phyloP scores from a whole-genome alignment of 2,113 vertebrate species.

The Pterocles burchelli region DNA sequence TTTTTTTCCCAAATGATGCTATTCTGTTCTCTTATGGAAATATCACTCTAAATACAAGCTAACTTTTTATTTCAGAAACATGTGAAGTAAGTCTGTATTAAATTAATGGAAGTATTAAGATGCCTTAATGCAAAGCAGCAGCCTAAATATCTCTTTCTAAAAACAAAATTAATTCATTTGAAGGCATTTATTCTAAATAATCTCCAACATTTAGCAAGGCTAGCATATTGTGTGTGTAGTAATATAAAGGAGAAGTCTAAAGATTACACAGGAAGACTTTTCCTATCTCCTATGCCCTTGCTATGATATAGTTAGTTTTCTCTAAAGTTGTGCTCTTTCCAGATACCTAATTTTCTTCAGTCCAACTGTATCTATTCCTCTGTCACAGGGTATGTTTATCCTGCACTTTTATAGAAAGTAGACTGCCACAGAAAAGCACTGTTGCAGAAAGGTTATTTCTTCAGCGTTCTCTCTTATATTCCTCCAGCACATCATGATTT shows the following conservation, averaged over 20 bases:
- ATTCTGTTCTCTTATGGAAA: background rate
- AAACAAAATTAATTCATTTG: background rate
- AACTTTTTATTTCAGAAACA: background rate
- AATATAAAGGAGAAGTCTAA: background rate
- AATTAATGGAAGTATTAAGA: background rate
- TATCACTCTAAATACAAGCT: background rate
- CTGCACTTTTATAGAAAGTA: background rate
- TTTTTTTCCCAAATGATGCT: background rate
- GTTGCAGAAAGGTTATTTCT: constrained; percentile 1
- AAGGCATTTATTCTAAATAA: background rate
- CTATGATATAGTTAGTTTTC: background rate
- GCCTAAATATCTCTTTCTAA: background rate
- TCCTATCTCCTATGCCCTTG: background rate
- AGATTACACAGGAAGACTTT: background rate
- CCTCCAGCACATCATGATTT: background rate
- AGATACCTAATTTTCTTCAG: background rate
- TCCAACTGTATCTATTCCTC: background rate
- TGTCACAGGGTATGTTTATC: background rate
- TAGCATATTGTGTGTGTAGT: fast-evolving
- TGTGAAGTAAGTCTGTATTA: background rate
- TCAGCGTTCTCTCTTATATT: background rate
- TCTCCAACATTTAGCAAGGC: background rate
- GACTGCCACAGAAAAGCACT: background rate
- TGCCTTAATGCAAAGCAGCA: background rate
- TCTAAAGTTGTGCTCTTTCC: background rate